These are phyloP conservation scores for Oeneis ivallda DNA, from an alignment of 2,888 invertebrate species.

Conservation along the genomic window DNA sequence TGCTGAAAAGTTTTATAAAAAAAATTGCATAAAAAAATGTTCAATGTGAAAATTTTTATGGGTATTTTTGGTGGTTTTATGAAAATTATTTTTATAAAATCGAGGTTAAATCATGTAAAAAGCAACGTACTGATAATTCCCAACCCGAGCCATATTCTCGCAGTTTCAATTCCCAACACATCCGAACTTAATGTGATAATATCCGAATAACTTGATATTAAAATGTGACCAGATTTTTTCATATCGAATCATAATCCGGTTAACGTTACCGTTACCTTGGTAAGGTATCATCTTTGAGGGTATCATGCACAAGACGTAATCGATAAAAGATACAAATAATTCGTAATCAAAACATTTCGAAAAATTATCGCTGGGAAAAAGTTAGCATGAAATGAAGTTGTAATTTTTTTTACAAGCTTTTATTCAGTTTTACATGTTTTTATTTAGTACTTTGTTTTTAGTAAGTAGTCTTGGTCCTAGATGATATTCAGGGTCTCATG, in stretches of 20 bases:
- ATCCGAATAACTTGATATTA: constrained; percentile 64
- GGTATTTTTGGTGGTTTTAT: neutral
- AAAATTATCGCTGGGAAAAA: neutral
- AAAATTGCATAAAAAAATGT: no score
- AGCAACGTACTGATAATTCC: constrained; percentile 13
- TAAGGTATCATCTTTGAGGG: neutral
- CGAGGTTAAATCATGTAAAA: neutral
- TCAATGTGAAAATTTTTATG: no score
- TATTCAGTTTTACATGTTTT: no score
- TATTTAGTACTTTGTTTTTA: no score
- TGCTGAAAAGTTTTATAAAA: no score
- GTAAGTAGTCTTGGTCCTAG: no score
- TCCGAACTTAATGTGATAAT: constrained; percentile 60
- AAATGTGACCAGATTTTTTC: constrained; percentile 60
- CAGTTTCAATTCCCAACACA: constrained; percentile 33
- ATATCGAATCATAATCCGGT: constrained; percentile 67
- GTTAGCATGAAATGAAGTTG: neutral
- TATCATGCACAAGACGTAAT: no score
- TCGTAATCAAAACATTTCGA: neutral
- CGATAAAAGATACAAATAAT: neutral
- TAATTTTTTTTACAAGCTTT: no score
- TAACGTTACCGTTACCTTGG: constrained; percentile 57
- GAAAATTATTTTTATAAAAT: neutral
- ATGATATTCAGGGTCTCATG: no score
- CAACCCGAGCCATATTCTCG: neutral